Percentiles rank a stretch among this genome's conserved stretches.
Conservation (phyloP, 2,113 vertebrate genomes). For the Actenoides lindsayi region DNA sequence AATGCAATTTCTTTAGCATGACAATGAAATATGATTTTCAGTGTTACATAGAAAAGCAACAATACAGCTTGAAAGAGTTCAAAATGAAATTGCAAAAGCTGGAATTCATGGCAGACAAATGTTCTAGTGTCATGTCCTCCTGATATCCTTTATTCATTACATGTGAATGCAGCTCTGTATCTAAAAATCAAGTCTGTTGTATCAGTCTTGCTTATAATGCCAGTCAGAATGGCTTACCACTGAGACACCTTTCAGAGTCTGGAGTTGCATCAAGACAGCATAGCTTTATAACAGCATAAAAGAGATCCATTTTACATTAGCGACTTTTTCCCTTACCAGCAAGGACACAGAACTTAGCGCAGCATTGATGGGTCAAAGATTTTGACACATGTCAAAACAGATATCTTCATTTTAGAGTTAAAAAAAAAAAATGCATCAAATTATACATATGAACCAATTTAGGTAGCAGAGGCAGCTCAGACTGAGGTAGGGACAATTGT, state of each 20-base stretch:
- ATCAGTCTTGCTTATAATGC: slow-evolving; percentile 41
- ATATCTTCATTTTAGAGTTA: slow-evolving; percentile 15
- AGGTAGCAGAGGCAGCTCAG: background rate
- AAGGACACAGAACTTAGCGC: slow-evolving; percentile 46
- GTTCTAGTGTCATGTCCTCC: slow-evolving; percentile 34
- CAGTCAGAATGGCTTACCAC: background rate
- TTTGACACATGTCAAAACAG: slow-evolving; percentile 36
- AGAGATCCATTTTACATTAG: slow-evolving; percentile 23
- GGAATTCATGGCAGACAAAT: slow-evolving; percentile 41
- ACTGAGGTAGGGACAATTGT: background rate
- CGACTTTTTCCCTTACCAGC: slow-evolving; percentile 28
- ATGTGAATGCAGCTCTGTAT: slow-evolving; percentile 22
- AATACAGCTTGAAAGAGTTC: slow-evolving; percentile 44
- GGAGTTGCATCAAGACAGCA: background rate
- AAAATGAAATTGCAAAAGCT: slow-evolving; percentile 46
- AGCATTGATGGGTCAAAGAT: slow-evolving; percentile 32
- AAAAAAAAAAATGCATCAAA: background rate
- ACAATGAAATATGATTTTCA: slow-evolving; percentile 64
- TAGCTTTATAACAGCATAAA: background rate
- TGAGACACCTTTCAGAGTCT: slow-evolving; percentile 2
- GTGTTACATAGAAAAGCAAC: slow-evolving; percentile 26
- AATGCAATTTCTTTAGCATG: slow-evolving; percentile 27
- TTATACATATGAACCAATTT: background rate
- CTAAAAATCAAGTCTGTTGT: slow-evolving; percentile 53
- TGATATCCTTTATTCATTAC: slow-evolving; percentile 50